A percentile compares a stretch with the other conserved stretches of the same genome.
Conservation (phyloP, 1,140 invertebrate species). For the Zaprionus tsacasi region DNA sequence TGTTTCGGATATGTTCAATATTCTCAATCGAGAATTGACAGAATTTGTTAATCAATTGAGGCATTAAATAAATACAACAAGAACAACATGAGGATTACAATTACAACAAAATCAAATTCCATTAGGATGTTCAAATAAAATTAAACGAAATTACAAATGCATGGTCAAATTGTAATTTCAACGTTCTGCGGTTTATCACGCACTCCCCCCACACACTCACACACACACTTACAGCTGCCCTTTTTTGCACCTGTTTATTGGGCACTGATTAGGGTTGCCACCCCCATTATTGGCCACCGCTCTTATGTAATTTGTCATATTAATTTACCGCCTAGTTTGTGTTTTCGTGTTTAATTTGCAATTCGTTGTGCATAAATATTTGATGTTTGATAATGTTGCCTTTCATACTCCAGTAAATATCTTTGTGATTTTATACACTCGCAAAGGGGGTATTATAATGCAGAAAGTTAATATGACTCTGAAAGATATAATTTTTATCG, state of each 20-base stretch:
- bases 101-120: constrained; percentile 43
- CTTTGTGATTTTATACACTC: constrained; percentile 2
- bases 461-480: neutral
- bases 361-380: constrained; percentile 57
- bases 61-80: constrained; percentile 51
- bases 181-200: constrained; percentile 45
- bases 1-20: neutral
- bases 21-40: neutral
- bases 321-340: constrained; percentile 61
- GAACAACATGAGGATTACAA: neutral
- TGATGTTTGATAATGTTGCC: constrained; percentile 51
- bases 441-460: neutral
- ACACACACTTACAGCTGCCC: neutral
- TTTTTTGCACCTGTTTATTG: neutral
- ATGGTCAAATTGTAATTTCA: constrained; percentile 55
- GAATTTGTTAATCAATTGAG: constrained; percentile 31
- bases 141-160: constrained; percentile 47
- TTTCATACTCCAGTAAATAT: constrained; percentile 13
- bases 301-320: constrained; percentile 64
- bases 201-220: neutral
- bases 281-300: constrained; percentile 15
- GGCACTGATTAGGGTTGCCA: constrained; percentile 1
- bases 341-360: constrained; percentile 66
- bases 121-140: constrained; percentile 52
- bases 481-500: neutral